These are phyloP conservation scores for Drosophila lacteicornis DNA, from an alignment of 1,140 invertebrate genomes.

Conservation along the genomic window DNA sequence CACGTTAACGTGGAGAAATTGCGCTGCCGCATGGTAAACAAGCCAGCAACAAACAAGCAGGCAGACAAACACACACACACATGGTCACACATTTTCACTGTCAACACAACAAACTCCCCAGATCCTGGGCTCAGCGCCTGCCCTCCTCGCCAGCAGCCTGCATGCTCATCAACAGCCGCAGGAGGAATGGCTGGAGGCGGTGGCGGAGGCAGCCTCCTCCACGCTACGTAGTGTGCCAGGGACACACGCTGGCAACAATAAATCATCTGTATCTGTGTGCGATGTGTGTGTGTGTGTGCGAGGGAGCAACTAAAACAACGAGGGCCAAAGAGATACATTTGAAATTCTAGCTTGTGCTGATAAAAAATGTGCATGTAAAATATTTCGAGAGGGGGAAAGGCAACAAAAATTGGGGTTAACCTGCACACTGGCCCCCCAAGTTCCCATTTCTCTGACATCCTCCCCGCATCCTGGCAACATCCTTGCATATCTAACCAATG, in stretches of 20 bases:
- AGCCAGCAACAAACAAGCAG: constrained; percentile 46
- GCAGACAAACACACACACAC: constrained; percentile 26
- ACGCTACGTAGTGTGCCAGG: constrained; percentile 29
- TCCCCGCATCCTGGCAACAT: not conserved
- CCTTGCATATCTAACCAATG: constrained; percentile 25
- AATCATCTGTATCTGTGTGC: constrained; percentile 60
- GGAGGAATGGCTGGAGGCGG: constrained; percentile 5
- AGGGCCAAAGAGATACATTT: constrained; percentile 67
- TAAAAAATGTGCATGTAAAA: constrained; percentile 78
- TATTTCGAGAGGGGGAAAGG: constrained; percentile 48
- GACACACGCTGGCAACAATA: constrained; percentile 64
- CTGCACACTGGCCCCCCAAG: constrained; percentile 44
- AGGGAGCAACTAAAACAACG: constrained; percentile 51
- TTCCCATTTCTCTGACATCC: not conserved
- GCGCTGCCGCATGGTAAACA: constrained; percentile 60
- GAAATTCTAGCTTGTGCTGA: constrained; percentile 74
- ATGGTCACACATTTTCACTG: constrained; percentile 67
- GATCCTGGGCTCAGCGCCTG: constrained; percentile 36
- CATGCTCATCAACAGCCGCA: constrained; percentile 65
- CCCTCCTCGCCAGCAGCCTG: constrained; percentile 18
- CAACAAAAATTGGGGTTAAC: constrained; percentile 76
- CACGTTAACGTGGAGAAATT: constrained; percentile 67
- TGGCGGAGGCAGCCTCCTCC: no score
- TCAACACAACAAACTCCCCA: constrained; percentile 62
- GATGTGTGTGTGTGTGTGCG: constrained; percentile 12